Base-by-base conservation (phyloP, 2,797 vertebrate species). In the Parauchenoglanis punctatus region DNA sequence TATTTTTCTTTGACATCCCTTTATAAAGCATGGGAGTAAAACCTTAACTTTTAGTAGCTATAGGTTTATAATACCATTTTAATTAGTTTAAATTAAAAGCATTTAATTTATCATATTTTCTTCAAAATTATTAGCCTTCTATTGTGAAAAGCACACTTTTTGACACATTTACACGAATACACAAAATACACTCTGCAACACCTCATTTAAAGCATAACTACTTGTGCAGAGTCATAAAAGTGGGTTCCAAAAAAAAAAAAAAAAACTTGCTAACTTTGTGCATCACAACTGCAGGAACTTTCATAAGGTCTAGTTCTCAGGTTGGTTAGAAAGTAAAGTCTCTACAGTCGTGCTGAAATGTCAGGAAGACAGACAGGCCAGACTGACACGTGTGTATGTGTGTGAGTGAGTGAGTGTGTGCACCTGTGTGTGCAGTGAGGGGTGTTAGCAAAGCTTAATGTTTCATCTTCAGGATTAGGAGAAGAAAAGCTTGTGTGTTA, bases 391-490 rank as follows among this genome's bases (percentile, higher is more conserved):
- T 44, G 78, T 59, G 7, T 15, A 4, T 81, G 76, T 15, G 46
- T 46, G 61, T 3, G 31, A 31, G n/a, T 23, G 65, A 18, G 58
- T 25, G 61, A 4, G 80, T 44, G 23, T 25, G 58, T 7, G 58
- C 5, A 28, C 7, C 25, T 35, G 28, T 77, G 65, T 80, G 65
- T 56, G 70, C 84, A 63, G 59, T 83, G 83, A 84, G 65, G 72
- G 73, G 73, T 81, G 81, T 72, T 88, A 77, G 83, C 70, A 63
- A 87, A 85, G 85, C 86, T 61, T 61, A 61, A 81, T 40, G 56
- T 83, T 88, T 86, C 67, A 86, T 59, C 75, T 91, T 85, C 56
- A 81, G 87, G 87, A 89, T 89, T 89, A 88, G 87, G 59, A 82
- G 49, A 89, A 88, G 68, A 72, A 88, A 88, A 89, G 81, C 77